phyloP scores from a whole-genome alignment of 2,888 invertebrate species.

The Chelonus formosanus region DNA sequence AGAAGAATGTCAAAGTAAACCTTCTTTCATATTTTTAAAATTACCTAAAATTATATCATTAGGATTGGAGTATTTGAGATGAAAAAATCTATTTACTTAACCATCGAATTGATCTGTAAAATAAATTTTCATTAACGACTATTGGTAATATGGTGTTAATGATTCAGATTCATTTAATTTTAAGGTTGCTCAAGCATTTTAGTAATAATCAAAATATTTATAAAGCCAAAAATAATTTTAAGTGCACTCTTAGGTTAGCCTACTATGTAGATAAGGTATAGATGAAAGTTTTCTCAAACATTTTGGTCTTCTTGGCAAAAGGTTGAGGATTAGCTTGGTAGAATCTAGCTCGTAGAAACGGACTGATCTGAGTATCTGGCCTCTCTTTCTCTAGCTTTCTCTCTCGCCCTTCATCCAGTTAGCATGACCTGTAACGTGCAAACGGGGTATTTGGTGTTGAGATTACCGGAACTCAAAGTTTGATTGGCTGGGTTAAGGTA shows the following conservation, averaged over 20 bases:
- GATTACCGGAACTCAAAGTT: conserved; percentile 61
- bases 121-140: neutral
- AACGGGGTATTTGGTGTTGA: conserved; percentile 58
- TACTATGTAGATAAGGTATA: neutral
- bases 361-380: neutral
- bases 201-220: neutral
- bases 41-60: no score
- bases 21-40: no score
- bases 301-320: conserved; percentile 1
- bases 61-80: no score
- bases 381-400: neutral
- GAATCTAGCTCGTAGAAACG: conserved; percentile 21
- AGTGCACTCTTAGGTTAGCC: neutral
- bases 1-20: no score
- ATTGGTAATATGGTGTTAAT: neutral
- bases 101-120: no score
- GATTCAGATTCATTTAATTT: neutral
- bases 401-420: conserved; percentile 5
- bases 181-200: no score
- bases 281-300: neutral
- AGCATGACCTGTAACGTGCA: conserved; percentile 47
- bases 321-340: conserved; percentile 28
- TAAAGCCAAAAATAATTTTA: neutral
- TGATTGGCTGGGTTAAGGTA: conserved; percentile 62
- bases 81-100: no score